A percentile compares a stretch with the other conserved stretches of the same genome.
Conservation (phyloP, 2,797 vertebrate species). For the Sebastes iracundus region DNA sequence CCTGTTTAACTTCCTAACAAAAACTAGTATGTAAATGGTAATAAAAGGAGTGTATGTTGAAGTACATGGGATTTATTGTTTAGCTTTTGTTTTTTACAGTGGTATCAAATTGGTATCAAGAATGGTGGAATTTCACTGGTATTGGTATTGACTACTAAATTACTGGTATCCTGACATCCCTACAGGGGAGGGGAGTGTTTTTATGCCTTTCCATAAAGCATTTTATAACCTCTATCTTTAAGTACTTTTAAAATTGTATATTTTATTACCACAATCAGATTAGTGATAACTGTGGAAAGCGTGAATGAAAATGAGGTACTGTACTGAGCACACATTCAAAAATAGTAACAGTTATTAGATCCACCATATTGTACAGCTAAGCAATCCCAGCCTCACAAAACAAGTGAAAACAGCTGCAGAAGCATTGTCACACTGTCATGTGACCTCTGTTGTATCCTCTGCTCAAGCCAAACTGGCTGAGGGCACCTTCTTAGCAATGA, state of each 20-base stretch:
- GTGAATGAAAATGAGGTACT: constrained; percentile 13
- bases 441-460: constrained; percentile 68
- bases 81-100: not conserved
- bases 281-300: not conserved
- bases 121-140: not conserved
- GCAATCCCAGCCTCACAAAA: constrained; percentile 24
- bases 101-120: not conserved
- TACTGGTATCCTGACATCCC: not conserved
- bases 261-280: not conserved
- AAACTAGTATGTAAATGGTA: too few relatives aligned
- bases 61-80: too few relatives aligned
- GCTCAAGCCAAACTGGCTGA: constrained; percentile 58
- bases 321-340: not conserved
- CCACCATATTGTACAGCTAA: constrained; percentile 20
- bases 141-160: not conserved
- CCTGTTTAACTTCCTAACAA: too few relatives aligned
- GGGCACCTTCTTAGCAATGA: constrained; percentile 75
- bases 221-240: not conserved
- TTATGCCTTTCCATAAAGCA: not conserved
- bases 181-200: not conserved
- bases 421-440: constrained; percentile 51
- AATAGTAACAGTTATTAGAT: constrained; percentile 15
- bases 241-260: not conserved
- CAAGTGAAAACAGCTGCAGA: constrained; percentile 54
- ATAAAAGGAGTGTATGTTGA: too few relatives aligned